Conservation (phyloP, 2,888 invertebrate species). For the Muschampia plurimacula region DNA sequence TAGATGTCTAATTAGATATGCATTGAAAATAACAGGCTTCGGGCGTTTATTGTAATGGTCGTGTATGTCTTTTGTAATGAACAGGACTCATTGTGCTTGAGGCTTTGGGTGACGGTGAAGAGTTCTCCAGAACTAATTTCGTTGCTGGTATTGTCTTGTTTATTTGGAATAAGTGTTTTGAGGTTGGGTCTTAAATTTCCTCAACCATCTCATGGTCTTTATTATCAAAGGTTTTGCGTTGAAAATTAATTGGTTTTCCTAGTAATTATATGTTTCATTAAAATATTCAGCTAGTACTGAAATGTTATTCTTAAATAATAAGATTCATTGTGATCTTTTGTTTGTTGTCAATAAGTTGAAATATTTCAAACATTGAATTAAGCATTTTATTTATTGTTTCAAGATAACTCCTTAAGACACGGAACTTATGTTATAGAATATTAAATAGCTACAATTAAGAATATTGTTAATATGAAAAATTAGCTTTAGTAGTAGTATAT, state of each 20-base stretch:
- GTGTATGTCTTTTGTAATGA: slow-evolving; percentile 51
- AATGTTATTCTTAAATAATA: background rate
- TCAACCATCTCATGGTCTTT: slow-evolving; percentile 2
- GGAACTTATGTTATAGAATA: no score
- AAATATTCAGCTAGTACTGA: background rate
- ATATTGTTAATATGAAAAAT: no score
- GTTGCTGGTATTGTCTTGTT: slow-evolving; percentile 27
- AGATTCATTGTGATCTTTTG: background rate
- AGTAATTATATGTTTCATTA: background rate
- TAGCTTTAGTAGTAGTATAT: no score
- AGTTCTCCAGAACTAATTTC: slow-evolving; percentile 15
- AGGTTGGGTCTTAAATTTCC: slow-evolving; percentile 9
- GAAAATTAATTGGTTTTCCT: background rate
- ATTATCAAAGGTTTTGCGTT: background rate
- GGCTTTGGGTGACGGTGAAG: slow-evolving; percentile 2
- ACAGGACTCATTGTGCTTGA: slow-evolving; percentile 22
- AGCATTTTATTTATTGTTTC: no score
- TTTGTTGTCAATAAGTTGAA: background rate
- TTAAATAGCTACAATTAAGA: no score
- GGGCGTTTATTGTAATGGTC: slow-evolving; percentile 50
- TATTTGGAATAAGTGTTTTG: slow-evolving; percentile 27
- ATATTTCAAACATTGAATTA: background rate
- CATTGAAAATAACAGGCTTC: slow-evolving; percentile 67
- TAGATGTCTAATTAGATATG: slow-evolving; percentile 75
- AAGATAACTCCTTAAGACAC: no score